Evolutionary conservation across 2,113 vertebrate genomes (phyloP).

Genomic region (Cottus gobio): DNA sequence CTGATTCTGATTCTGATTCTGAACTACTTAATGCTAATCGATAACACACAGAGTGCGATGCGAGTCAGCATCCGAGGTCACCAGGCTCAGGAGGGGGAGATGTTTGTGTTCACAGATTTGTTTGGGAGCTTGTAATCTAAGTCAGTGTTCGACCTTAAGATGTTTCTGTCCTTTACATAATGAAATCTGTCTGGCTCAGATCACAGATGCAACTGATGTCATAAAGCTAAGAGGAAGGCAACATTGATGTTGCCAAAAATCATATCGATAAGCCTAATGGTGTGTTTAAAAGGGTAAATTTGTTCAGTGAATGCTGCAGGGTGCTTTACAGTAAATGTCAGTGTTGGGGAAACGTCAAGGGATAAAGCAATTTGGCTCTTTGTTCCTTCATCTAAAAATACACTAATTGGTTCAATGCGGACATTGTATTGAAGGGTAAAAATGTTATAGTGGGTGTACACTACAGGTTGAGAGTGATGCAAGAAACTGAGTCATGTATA

Average conservation of each 20-base stretch:
- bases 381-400: not conserved
- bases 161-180: slow-evolving; percentile 51
- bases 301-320: not conserved
- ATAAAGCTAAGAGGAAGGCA: slow-evolving; percentile 18
- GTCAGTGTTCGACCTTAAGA: slow-evolving; percentile 52
- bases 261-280: slow-evolving; percentile 3
- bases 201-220: slow-evolving; percentile 18
- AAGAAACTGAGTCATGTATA: not conserved
- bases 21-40: slow-evolving; percentile 43
- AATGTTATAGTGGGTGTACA: not conserved
- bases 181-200: slow-evolving; percentile 46
- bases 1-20: too few relatives aligned
- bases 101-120: slow-evolving; percentile 9
- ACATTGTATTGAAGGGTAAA: not conserved
- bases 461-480: too few relatives aligned
- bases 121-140: not conserved
- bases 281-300: slow-evolving; percentile 21
- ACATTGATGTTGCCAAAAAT: slow-evolving; percentile 48
- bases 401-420: not conserved
- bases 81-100: slow-evolving; percentile 1
- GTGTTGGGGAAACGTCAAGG: not conserved
- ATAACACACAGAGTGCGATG: slow-evolving; percentile 31
- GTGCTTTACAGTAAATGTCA: not conserved
- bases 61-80: slow-evolving; percentile 29
- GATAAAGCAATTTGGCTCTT: not conserved